Base-by-base conservation (phyloP, 2,888 invertebrate species). In the Monoplex corrugatus region DNA sequence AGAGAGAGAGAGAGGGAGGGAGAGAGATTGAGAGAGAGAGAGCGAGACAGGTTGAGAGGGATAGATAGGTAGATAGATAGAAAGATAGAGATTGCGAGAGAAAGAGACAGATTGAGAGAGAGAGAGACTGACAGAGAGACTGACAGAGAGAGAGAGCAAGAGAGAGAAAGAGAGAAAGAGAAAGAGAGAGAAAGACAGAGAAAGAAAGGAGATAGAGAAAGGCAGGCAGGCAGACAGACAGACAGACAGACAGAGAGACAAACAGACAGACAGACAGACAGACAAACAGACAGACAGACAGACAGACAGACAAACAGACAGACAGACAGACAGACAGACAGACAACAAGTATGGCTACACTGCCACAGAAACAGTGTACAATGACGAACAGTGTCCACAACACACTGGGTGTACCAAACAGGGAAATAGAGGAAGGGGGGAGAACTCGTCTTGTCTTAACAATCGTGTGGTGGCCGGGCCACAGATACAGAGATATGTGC, bases 171-270 rank as follows among this genome's bases (percentile, higher is more conserved):
- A 75, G 75, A 75, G 75, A 75, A 35, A 75, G 35, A 75, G 75
- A 75, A 35, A 75, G 75, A 75, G 75, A 75, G 75, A 75, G 75
- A 75, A 35, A 35, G 19, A 35, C n/a, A 35, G 35, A 8, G 35
- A 35, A 19, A 19, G 5, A 35, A 19, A 35, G 3, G 35, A 19
- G 75, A 75, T 32, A 75, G 75, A 38, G 75, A 75, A 35, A 75
- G 75, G 35, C 35, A 75, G 75, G 35, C 35, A 75, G 35, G 35
- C 8, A 75, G 35, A 32, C 8, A 75, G 75, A 75, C 35, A 75
- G 75, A 75, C 35, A 75, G 75, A 75, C 35, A 75, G 75, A 75
- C 8, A 75, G 75, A 75, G 32, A 75, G 75, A 75, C 8, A 75
- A 35, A 75, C 8, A 75, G 32, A 75, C 2, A 75, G 75, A 19